phyloP scores from a whole-genome alignment of 2,797 vertebrate genomes.

The Varecia variegata region DNA sequence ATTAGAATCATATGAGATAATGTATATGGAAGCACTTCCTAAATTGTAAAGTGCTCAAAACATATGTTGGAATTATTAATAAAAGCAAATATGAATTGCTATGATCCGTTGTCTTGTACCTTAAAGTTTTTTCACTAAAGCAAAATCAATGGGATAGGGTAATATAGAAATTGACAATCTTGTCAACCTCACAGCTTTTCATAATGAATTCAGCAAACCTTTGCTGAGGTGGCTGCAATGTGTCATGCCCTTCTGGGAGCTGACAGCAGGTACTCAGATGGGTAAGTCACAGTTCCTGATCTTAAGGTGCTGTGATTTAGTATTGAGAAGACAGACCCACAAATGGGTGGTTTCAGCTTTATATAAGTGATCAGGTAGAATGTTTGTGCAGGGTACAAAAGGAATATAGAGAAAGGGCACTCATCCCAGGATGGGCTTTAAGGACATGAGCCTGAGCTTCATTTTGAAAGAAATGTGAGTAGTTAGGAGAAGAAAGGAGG shows the following conservation, averaged over 20 bases:
- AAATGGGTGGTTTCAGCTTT: not conserved
- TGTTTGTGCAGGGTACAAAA: not conserved
- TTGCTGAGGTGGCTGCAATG: not conserved
- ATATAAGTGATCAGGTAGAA: not conserved
- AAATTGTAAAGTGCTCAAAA: slow-evolving; percentile 8
- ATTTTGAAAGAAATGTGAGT: not conserved
- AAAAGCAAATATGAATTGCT: slow-evolving; percentile 23
- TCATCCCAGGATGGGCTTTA: not conserved
- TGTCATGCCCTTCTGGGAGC: not conserved
- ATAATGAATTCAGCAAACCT: not conserved
- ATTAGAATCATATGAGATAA: not conserved
- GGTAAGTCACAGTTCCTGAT: not conserved
- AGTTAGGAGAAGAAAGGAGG: not conserved
- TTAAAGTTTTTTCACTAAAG: not conserved
- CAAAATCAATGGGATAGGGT: not conserved
- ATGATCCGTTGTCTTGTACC: not conserved
- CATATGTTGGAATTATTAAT: slow-evolving; percentile 4
- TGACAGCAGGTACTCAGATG: not conserved
- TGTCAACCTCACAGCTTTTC: not conserved
- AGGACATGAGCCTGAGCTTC: not conserved
- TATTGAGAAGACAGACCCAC: not conserved
- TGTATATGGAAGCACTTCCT: not conserved
- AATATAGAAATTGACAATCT: not conserved
- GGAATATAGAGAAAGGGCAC: not conserved
- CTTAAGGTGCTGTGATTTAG: not conserved